phyloP scores from a whole-genome alignment of 2,888 invertebrate genomes.

The Hesperia comma region DNA sequence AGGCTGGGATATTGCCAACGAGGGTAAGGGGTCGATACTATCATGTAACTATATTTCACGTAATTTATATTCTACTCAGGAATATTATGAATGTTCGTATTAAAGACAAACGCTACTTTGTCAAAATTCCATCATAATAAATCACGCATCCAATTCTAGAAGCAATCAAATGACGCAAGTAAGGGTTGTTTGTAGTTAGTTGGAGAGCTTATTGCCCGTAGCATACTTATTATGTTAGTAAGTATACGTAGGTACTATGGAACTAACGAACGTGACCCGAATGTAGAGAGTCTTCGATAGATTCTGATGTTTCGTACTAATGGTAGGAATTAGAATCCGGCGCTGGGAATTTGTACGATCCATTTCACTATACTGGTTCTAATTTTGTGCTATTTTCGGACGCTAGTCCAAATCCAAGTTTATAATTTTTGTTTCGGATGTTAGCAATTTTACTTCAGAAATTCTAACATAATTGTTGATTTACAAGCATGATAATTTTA shows the following conservation, averaged over 20 bases:
- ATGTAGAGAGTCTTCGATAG: conserved; percentile 1
- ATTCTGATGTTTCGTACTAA: conserved; percentile 9
- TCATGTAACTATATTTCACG: too few species aligned
- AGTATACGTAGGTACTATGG: not conserved
- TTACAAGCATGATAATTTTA: too few species aligned
- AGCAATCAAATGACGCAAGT: not conserved
- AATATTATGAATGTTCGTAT: too few species aligned
- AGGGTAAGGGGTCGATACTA: too few species aligned
- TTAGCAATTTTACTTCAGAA: too few species aligned
- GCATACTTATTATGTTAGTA: not conserved
- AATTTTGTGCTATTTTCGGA: not conserved
- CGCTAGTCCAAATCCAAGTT: not conserved
- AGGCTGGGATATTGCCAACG: too few species aligned
- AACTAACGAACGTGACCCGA: not conserved
- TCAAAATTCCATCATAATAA: not conserved
- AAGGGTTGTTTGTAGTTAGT: conserved; percentile 2
- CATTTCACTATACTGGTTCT: not conserved
- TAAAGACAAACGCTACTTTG: too few species aligned
- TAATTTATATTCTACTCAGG: too few species aligned
- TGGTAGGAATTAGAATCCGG: conserved; percentile 12
- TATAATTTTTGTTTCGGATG: too few species aligned
- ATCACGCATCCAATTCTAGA: not conserved
- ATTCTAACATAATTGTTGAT: too few species aligned
- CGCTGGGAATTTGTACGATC: conserved; percentile 1
- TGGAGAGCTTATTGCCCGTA: not conserved